A percentile compares a stretch with the other conserved stretches of the same genome.
phyloP scores from a whole-genome alignment of 2,888 invertebrate genomes.

The Cerastis leucographa region DNA sequence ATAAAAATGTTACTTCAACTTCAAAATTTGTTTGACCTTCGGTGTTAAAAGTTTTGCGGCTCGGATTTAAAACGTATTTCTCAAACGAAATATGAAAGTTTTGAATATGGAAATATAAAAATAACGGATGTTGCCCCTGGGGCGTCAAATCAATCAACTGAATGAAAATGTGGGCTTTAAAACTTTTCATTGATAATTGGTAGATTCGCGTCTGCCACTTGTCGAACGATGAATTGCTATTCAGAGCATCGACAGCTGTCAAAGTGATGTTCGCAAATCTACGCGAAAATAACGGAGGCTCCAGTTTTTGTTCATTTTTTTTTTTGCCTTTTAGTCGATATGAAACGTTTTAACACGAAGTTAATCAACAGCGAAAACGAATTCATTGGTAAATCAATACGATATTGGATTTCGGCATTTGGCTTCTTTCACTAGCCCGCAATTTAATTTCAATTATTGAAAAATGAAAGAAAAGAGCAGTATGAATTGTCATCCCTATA shows the following conservation, averaged over 20 bases:
- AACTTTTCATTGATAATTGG: slow-evolving; percentile 62
- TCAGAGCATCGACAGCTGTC: slow-evolving; percentile 28
- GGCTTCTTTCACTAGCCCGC: not conserved
- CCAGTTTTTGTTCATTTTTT: not conserved
- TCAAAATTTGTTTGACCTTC: not conserved
- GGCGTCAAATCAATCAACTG: slow-evolving; percentile 56
- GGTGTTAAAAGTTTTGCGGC: slow-evolving; percentile 1
- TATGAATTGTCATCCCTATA: not conserved
- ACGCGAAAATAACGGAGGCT: not conserved
- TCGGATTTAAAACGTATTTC: slow-evolving; percentile 25
- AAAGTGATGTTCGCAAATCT: slow-evolving; percentile 28
- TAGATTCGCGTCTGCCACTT: slow-evolving; percentile 50
- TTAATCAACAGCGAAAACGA: not conserved
- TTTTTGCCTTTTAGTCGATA: not conserved
- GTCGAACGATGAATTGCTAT: slow-evolving; percentile 49
- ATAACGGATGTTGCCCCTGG: slow-evolving; percentile 25
- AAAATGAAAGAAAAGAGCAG: not conserved
- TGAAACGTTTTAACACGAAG: not conserved
- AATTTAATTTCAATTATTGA: too few species aligned
- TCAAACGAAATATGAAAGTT: slow-evolving; percentile 33
- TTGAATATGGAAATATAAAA: slow-evolving; percentile 28
- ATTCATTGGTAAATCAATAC: not conserved
- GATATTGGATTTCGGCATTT: not conserved
- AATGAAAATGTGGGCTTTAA: slow-evolving; percentile 45
- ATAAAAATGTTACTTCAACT: not conserved